Evolutionary conservation across 2,888 invertebrate species (phyloP).

Genomic region (Drosophila monieri): DNA sequence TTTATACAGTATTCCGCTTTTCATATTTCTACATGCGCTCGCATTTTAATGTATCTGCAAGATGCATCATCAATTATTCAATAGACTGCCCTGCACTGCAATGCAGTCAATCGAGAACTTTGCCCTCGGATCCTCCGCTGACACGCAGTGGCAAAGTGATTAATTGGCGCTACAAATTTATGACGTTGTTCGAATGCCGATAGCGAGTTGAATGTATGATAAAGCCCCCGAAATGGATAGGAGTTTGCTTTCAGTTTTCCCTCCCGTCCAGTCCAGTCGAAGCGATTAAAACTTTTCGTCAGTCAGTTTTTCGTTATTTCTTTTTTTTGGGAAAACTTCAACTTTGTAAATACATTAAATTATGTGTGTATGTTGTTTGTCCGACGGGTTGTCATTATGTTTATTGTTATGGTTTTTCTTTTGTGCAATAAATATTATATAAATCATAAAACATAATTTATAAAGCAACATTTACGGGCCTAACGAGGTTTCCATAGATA

Average conservation of each 20-base stretch:
- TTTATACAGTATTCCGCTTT: slow-evolving; percentile 1
- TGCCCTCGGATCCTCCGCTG: slow-evolving; percentile 11
- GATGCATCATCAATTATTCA: slow-evolving; percentile 63
- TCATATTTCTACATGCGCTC: slow-evolving; percentile 3
- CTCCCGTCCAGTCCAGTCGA: slow-evolving; percentile 13
- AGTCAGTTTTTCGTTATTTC: slow-evolving; percentile 6
- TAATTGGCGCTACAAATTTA: slow-evolving; percentile 78
- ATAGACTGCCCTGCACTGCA: slow-evolving; percentile 47
- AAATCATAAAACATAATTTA: slow-evolving; percentile 67
- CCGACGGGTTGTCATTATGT: slow-evolving; percentile 42
- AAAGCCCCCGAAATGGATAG: slow-evolving; percentile 46
- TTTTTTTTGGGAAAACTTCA: slow-evolving; percentile 42
- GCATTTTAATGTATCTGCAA: slow-evolving; percentile 44
- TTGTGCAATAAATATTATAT: slow-evolving; percentile 68
- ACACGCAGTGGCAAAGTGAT: slow-evolving; percentile 54
- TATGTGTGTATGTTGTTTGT: slow-evolving; percentile 30
- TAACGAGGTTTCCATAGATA: slow-evolving; percentile 32
- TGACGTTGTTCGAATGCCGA: slow-evolving; percentile 62
- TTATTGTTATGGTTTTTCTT: slow-evolving; percentile 58
- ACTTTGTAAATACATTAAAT: slow-evolving; percentile 60
- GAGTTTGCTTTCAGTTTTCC: slow-evolving; percentile 4
- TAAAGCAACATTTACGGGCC: slow-evolving; percentile 44
- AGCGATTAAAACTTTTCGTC: slow-evolving; percentile 71
- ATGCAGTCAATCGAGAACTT: slow-evolving; percentile 49
- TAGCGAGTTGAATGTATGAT: slow-evolving; percentile 75